These are phyloP conservation scores for Dendropsophus ebraccatus DNA, from an alignment of 2,113 vertebrate species.

Conservation along the genomic window DNA sequence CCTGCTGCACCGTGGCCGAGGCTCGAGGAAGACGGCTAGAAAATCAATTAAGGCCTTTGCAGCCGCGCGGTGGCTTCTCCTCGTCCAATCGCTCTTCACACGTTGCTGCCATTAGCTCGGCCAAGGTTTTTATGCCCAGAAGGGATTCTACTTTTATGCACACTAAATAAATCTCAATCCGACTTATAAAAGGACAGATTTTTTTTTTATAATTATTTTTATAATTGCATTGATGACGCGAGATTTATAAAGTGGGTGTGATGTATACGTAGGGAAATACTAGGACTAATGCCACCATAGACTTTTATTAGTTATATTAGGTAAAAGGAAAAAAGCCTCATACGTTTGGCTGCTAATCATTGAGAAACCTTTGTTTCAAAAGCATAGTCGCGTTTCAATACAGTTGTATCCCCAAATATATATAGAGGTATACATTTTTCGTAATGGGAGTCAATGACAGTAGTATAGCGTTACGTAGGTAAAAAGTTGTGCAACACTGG, in stretches of 20 bases:
- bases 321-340: too few relatives aligned
- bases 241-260: too few relatives aligned
- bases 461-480: too few relatives aligned
- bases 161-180: slow-evolving; percentile 73
- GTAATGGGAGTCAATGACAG: not conserved
- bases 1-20: slow-evolving; percentile 75
- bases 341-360: not conserved
- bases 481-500: too few relatives aligned
- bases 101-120: slow-evolving; percentile 76
- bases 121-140: slow-evolving; percentile 67
- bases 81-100: slow-evolving; percentile 77
- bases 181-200: slow-evolving; percentile 44
- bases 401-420: not conserved
- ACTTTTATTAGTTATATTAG: too few relatives aligned
- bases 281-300: not conserved
- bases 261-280: not conserved
- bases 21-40: slow-evolving; percentile 70
- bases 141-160: slow-evolving; percentile 65
- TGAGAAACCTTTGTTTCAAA: not conserved
- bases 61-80: slow-evolving; percentile 71
- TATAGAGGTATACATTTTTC: not conserved
- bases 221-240: too few relatives aligned
- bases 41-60: slow-evolving; percentile 80
- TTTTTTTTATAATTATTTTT: too few relatives aligned
- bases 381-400: not conserved